Evolutionary conservation across 2,797 vertebrate species (phyloP).

Genomic region (Acipenser ruthenus): DNA sequence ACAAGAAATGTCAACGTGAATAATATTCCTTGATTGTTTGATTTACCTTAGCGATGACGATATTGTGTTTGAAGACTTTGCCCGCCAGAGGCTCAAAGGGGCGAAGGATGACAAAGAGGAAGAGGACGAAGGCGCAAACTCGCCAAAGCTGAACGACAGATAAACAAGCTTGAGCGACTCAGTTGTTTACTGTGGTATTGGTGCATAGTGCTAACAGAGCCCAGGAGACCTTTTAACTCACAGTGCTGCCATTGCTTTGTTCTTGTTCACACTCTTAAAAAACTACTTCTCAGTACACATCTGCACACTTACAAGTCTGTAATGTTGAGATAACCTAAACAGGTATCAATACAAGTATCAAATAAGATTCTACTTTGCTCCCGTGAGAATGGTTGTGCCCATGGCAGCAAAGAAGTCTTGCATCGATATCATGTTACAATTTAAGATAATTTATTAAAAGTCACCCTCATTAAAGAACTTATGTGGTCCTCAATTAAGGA

Average conservation of each 20-base stretch:
- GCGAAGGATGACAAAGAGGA: slow-evolving; percentile 84
- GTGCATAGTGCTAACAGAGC: slow-evolving; percentile 40
- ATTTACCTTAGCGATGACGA: slow-evolving; percentile 73
- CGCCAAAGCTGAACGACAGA: slow-evolving; percentile 76
- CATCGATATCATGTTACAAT: too few relatives aligned
- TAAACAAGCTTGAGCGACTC: slow-evolving; percentile 43
- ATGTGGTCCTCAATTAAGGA: too few relatives aligned
- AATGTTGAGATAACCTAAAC: background rate
- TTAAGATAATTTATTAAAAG: background rate
- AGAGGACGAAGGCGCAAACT: slow-evolving; percentile 73
- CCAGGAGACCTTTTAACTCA: slow-evolving; percentile 48
- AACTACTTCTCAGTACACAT: background rate
- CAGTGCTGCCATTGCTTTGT: slow-evolving; percentile 46
- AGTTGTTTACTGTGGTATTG: slow-evolving; percentile 23
- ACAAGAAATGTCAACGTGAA: background rate
- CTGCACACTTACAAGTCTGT: background rate
- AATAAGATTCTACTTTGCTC: too few relatives aligned
- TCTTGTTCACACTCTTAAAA: slow-evolving; percentile 40
- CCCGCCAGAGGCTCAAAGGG: slow-evolving; percentile 84
- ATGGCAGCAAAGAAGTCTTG: background rate
- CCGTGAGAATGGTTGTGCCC: background rate
- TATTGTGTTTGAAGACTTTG: slow-evolving; percentile 94
- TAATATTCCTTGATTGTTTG: background rate
- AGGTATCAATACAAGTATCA: background rate
- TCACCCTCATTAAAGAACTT: too few relatives aligned